phyloP scores from a whole-genome alignment of 2,888 invertebrate species.

The Nudaria mundana region DNA sequence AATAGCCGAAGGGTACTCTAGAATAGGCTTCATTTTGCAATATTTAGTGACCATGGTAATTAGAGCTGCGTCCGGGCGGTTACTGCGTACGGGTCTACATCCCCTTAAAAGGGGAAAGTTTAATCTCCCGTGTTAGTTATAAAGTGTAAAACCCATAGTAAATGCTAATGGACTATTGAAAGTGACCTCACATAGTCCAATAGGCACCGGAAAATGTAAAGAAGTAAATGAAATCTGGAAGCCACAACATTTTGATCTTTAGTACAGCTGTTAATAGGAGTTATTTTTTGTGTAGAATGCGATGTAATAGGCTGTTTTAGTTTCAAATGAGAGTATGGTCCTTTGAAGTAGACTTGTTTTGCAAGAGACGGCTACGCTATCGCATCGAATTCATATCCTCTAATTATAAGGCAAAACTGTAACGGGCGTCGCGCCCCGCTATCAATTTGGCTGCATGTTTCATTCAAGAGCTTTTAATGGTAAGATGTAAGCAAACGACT shows the following conservation, averaged over 20 bases:
- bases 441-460: constrained; percentile 39
- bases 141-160: constrained; percentile 28
- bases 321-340: constrained; percentile 48
- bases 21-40: constrained; percentile 74
- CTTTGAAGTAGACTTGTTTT: constrained; percentile 70
- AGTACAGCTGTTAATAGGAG: background rate
- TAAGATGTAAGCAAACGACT: constrained; percentile 18
- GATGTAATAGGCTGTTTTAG: constrained; percentile 9
- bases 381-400: constrained; percentile 76
- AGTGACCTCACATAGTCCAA: constrained; percentile 39
- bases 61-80: constrained; percentile 71
- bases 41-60: constrained; percentile 73
- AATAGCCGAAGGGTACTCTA: constrained; percentile 64
- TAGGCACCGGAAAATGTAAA: constrained; percentile 26
- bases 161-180: constrained; percentile 27
- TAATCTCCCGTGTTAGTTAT: constrained; percentile 7
- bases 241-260: constrained; percentile 12
- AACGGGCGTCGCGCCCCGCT: constrained; percentile 40
- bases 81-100: constrained; percentile 74
- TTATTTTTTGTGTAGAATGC: constrained; percentile 6
- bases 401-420: constrained; percentile 74
- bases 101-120: constrained; percentile 10
- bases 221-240: constrained; percentile 32
- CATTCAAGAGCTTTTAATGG: constrained; percentile 29
- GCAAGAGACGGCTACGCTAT: constrained; percentile 71